Conservation (phyloP, 1,140 invertebrate species). For the Drosophila gunungcola region DNA sequence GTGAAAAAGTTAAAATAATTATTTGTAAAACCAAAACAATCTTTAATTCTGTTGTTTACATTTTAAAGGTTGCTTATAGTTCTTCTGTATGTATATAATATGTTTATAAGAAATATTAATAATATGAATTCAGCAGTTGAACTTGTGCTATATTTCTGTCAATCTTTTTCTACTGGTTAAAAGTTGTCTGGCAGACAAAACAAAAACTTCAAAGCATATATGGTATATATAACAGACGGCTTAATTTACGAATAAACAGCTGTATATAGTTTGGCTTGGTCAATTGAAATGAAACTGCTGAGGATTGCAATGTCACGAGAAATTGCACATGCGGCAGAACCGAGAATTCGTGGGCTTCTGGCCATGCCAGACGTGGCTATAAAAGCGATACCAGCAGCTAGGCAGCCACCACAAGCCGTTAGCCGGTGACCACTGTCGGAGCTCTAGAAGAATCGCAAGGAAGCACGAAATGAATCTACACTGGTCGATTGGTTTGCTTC, state of each 20-base stretch:
- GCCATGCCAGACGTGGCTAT: conserved; percentile 37
- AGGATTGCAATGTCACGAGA: conserved; percentile 73
- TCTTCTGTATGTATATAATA: too few species aligned
- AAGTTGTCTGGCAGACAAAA: conserved; percentile 1
- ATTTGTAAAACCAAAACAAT: too few species aligned
- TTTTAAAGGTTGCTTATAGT: too few species aligned
- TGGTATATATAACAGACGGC: background rate
- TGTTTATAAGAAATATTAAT: too few species aligned
- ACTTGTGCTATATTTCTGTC: too few species aligned
- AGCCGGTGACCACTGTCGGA: background rate
- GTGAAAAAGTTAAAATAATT: too few species aligned
- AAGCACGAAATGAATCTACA: conserved; percentile 34
- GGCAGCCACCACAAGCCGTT: conserved; percentile 35
- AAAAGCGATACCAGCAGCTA: conserved; percentile 48
- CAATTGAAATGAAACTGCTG: conserved; percentile 58
- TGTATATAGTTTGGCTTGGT: conserved; percentile 36
- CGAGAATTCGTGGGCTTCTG: conserved; percentile 43
- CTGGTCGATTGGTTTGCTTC: conserved; percentile 16
- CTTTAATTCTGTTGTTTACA: too few species aligned
- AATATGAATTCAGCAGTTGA: too few species aligned
- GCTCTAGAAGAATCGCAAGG: background rate
- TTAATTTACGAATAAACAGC: conserved; percentile 7
- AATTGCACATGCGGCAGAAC: conserved; percentile 67
- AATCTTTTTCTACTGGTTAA: background rate
- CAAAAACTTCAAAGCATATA: background rate